phyloP scores from a whole-genome alignment of 2,113 vertebrate genomes.

The Oryzias curvinotus region DNA sequence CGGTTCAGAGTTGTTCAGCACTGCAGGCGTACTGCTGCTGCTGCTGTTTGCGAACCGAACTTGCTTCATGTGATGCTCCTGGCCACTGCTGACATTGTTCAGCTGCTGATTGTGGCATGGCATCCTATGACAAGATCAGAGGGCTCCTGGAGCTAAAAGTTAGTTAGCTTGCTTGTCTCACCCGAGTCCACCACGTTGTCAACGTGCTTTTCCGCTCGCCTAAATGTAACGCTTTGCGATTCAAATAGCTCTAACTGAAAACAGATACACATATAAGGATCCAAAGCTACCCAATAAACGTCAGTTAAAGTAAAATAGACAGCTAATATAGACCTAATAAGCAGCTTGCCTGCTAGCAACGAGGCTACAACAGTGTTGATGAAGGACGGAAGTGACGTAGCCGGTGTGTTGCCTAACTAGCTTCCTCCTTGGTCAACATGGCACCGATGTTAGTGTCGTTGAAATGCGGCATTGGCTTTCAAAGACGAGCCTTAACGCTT shows the following conservation, averaged over 20 bases:
- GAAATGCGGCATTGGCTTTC: slow-evolving; percentile 68
- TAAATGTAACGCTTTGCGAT: slow-evolving; percentile 1
- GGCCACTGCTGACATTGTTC: slow-evolving; percentile 66
- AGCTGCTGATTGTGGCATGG: slow-evolving; percentile 82
- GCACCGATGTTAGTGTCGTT: slow-evolving; percentile 70
- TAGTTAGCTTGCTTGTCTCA: slow-evolving; percentile 8
- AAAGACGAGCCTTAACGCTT: slow-evolving; percentile 65
- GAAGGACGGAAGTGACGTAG: slow-evolving; percentile 53
- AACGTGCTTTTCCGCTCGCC: slow-evolving; percentile 56
- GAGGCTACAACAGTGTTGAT: slow-evolving; percentile 18
- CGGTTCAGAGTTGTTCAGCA: slow-evolving; percentile 48
- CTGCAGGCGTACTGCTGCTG: slow-evolving; percentile 39
- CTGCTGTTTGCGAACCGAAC: slow-evolving; percentile 76
- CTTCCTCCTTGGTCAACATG: slow-evolving; percentile 67
- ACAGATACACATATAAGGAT: not conserved
- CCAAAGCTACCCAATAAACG: not conserved
- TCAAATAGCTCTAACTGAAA: not conserved
- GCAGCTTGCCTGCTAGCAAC: slow-evolving; percentile 28
- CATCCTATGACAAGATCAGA: slow-evolving; percentile 63
- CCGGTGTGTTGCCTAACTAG: slow-evolving; percentile 22
- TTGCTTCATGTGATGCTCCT: slow-evolving; percentile 74
- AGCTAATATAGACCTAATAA: not conserved
- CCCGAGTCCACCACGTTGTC: slow-evolving; percentile 17
- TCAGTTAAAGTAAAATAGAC: not conserved
- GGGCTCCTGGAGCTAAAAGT: slow-evolving; percentile 5